Percentiles rank a stretch among this genome's conserved stretches.
phyloP scores from a whole-genome alignment of 2,113 vertebrate genomes.

The Pelvicachromis taeniatus region DNA sequence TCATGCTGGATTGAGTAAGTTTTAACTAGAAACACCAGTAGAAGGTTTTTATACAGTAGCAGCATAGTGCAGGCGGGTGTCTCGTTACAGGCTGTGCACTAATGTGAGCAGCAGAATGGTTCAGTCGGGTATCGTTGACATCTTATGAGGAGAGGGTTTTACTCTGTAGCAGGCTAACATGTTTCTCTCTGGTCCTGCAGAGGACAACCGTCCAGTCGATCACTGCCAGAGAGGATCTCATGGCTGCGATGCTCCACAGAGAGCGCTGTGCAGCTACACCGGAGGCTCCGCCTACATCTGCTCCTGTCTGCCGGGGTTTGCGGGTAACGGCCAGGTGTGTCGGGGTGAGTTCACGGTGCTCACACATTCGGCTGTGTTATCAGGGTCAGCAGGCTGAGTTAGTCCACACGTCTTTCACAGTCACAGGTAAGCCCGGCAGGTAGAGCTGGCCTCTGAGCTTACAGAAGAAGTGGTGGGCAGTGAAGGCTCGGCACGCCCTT shows the following conservation, averaged over 20 bases:
- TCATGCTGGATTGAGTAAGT: no score
- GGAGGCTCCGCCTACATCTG: slow-evolving; percentile 80
- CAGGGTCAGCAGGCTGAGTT: no score
- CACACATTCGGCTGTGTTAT: accelerated
- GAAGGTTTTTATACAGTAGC: no score
- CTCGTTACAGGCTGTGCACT: no score
- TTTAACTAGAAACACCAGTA: no score
- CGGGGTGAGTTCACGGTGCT: slow-evolving; percentile 66
- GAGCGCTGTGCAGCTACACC: slow-evolving; percentile 79
- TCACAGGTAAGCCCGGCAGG: not conserved
- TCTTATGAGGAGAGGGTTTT: no score
- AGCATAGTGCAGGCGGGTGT: no score
- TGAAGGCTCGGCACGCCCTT: not conserved
- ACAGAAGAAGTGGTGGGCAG: not conserved
- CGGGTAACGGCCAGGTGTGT: slow-evolving; percentile 80
- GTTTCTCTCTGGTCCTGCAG: not conserved
- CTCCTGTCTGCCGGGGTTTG: slow-evolving; percentile 81
- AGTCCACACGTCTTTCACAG: not conserved
- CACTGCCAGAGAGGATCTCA: slow-evolving; percentile 80
- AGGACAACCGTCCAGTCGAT: slow-evolving; percentile 69
- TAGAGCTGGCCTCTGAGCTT: not conserved
- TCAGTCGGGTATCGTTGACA: no score
- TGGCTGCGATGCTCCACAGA: slow-evolving; percentile 79
- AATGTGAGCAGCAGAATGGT: no score
- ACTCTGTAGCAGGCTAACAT: not conserved